These are phyloP conservation scores for Cyclophora punctaria DNA, from an alignment of 2,888 invertebrate species.

Conservation along the genomic window DNA sequence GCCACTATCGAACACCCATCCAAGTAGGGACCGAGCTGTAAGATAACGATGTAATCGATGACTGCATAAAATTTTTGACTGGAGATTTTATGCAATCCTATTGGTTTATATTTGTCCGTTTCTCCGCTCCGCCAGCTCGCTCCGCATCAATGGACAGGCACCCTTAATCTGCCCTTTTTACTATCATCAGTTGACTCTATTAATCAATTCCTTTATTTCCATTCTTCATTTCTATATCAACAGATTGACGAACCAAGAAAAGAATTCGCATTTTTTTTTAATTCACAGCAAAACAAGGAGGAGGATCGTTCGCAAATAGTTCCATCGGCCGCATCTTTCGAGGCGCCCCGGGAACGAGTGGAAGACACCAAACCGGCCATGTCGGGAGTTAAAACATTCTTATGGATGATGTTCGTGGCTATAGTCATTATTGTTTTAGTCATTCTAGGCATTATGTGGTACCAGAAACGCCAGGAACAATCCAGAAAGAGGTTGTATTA, in stretches of 20 bases:
- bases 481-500: conserved; percentile 87
- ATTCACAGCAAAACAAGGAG: conserved; percentile 70
- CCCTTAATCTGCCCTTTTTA: no score
- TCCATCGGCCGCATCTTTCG: conserved; percentile 92
- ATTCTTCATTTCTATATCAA: conserved; percentile 14
- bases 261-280: no score
- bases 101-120: no score
- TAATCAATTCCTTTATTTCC: background rate
- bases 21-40: no score
- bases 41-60: no score
- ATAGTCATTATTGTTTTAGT: conserved; percentile 88
- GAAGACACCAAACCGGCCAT: conserved; percentile 92
- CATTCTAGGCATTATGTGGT: conserved; percentile 93
- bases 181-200: background rate
- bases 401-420: conserved; percentile 89
- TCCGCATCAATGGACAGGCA: no score
- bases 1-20: no score
- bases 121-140: no score
- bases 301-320: conserved; percentile 88
- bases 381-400: conserved; percentile 93
- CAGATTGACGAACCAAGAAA: no score
- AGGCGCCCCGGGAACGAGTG: conserved; percentile 92
- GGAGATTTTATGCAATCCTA: no score
- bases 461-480: conserved; percentile 93
- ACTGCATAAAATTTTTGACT: no score